Evolutionary conservation across 2,113 vertebrate species (phyloP).

Genomic region (Bubalus kerabau): DNA sequence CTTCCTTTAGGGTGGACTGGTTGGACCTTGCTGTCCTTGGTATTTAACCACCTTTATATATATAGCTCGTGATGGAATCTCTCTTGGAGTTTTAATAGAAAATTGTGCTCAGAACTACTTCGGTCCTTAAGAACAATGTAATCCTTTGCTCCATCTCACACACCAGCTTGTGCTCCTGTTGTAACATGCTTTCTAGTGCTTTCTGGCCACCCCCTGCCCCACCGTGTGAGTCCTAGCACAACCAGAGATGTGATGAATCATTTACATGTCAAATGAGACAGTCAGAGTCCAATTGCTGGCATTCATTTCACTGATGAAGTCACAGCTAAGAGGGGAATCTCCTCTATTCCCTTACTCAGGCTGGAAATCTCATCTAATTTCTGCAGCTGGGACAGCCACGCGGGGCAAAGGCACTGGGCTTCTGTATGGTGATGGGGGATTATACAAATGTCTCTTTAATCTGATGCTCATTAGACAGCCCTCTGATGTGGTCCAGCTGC

Average conservation of each 20-base stretch:
- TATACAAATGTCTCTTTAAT: slow-evolving; percentile 39
- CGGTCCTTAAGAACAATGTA: not conserved
- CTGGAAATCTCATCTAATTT: slow-evolving; percentile 48
- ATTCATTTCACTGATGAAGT: not conserved
- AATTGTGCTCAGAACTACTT: not conserved
- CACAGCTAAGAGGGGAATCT: not conserved
- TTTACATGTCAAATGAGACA: not conserved
- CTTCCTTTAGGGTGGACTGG: not conserved
- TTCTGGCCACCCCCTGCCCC: not conserved
- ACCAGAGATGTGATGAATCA: not conserved
- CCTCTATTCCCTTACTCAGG: not conserved
- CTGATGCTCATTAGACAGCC: not conserved
- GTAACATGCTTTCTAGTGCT: fast-evolving
- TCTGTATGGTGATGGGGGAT: not conserved
- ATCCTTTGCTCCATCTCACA: too few species aligned
- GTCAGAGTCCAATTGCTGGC: not conserved
- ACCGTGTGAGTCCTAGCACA: not conserved
- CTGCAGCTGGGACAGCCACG: not conserved
- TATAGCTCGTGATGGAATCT: not conserved
- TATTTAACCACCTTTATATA: not conserved
- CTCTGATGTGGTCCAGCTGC: not conserved
- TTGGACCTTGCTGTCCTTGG: not conserved
- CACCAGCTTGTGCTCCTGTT: fast-evolving
- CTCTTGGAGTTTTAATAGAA: not conserved
- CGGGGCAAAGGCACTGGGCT: not conserved